These are phyloP conservation scores for Phacellophora camtschatica DNA, from an alignment of 30 jellyfish, hydroid and myxozoan species.

Conservation along the genomic window DNA sequence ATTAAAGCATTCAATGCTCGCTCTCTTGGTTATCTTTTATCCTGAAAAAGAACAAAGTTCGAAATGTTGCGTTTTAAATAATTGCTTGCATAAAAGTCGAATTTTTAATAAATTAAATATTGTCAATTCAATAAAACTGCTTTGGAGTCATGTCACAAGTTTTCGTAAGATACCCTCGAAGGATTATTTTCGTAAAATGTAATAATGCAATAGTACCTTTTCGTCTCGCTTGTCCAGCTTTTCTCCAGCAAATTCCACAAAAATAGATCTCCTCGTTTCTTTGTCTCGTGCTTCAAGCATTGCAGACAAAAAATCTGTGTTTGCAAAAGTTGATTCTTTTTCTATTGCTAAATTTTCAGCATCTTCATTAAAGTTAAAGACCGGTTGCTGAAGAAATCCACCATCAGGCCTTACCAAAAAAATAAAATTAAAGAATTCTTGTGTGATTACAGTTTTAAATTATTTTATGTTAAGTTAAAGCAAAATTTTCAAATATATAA, in stretches of 20 bases:
- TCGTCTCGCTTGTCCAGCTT: conserved; percentile 22
- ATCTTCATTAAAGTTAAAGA: background rate
- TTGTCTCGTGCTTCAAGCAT: conserved; percentile 7
- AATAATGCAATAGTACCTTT: background rate
- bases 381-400: background rate
- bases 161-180: no score
- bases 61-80: no score
- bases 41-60: no score
- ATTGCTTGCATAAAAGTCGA: no score
- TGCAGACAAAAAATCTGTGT: background rate
- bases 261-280: background rate
- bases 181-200: background rate
- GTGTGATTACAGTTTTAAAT: no score
- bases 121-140: no score
- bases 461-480: no score
- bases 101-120: no score
- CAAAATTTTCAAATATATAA: no score
- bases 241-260: background rate
- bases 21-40: no score
- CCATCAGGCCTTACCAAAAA: conserved; percentile 4
- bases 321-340: background rate
- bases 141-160: background rate
- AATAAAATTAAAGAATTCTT: no score
- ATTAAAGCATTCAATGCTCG: no score
- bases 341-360: background rate